phyloP scores from a whole-genome alignment of 2,113 vertebrate genomes.

The Neotragus pygmaeus region DNA sequence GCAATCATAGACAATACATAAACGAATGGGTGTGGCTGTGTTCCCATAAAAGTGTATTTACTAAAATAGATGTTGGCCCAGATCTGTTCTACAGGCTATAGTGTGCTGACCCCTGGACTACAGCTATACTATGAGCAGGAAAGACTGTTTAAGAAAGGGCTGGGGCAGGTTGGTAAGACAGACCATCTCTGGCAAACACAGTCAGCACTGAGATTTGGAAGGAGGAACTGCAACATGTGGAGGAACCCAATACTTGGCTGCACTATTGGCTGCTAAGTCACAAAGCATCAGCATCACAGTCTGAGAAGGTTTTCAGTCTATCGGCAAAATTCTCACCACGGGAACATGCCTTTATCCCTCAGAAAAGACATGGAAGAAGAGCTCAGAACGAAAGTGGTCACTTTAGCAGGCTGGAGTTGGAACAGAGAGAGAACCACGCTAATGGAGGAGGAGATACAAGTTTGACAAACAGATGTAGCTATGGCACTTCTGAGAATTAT shows the following conservation, averaged over 20 bases:
- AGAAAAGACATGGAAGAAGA: background rate
- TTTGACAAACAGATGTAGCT: background rate
- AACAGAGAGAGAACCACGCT: background rate
- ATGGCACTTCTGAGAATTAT: background rate
- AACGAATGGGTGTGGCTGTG: background rate
- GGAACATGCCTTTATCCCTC: background rate
- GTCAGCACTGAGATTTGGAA: background rate
- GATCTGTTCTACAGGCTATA: background rate
- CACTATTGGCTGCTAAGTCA: background rate
- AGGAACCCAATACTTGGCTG: background rate
- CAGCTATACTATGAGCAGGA: background rate
- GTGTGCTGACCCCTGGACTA: background rate
- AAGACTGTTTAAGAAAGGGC: background rate
- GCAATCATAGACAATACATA: background rate
- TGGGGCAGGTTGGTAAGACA: background rate
- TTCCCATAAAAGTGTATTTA: constrained; percentile 2
- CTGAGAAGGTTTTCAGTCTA: background rate
- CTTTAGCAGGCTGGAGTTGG: background rate
- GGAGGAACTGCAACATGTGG: background rate
- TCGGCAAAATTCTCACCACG: background rate
- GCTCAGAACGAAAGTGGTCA: background rate
- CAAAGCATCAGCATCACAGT: background rate
- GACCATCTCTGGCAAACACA: background rate
- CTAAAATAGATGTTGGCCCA: background rate
- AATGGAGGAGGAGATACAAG: background rate